phyloP scores from a whole-genome alignment of 2,113 vertebrate species.

The Scopus umbretta region DNA sequence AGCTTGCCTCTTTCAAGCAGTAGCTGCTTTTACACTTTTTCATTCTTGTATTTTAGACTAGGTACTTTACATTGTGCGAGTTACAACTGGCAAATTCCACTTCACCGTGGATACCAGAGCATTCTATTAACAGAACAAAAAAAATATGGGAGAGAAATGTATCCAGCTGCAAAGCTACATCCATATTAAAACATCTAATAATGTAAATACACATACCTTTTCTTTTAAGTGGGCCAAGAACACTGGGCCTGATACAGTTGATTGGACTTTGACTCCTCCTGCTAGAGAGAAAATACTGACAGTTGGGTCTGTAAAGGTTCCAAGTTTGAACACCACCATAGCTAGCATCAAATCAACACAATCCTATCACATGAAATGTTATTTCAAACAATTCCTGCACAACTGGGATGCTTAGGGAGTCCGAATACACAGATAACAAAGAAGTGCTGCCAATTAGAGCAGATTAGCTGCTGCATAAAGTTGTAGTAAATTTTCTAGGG shows the following conservation, averaged over 20 bases:
- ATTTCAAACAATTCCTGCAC: neutral
- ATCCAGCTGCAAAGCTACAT: neutral
- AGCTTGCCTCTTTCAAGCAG: neutral
- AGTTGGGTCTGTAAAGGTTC: neutral
- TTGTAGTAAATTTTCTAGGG: neutral
- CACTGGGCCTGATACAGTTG: slow-evolving; percentile 95
- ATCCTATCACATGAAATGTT: neutral
- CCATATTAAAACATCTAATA: neutral
- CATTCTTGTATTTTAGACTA: neutral
- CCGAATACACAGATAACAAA: neutral
- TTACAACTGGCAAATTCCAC: neutral
- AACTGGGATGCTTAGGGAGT: neutral
- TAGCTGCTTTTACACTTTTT: neutral
- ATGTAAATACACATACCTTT: slow-evolving; percentile 80
- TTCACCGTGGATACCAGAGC: neutral
- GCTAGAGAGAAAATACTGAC: slow-evolving; percentile 60
- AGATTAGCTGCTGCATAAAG: neutral
- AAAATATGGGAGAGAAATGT: neutral
- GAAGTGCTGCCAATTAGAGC: neutral
- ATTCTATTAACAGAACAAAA: neutral
- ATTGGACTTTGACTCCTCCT: slow-evolving; percentile 94
- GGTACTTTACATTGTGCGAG: neutral
- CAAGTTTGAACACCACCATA: neutral
- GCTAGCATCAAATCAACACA: neutral
- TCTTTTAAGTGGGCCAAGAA: slow-evolving; percentile 91